Evolutionary conservation across 2,888 invertebrate species (phyloP).

Genomic region (Leptinotarsa juncta): DNA sequence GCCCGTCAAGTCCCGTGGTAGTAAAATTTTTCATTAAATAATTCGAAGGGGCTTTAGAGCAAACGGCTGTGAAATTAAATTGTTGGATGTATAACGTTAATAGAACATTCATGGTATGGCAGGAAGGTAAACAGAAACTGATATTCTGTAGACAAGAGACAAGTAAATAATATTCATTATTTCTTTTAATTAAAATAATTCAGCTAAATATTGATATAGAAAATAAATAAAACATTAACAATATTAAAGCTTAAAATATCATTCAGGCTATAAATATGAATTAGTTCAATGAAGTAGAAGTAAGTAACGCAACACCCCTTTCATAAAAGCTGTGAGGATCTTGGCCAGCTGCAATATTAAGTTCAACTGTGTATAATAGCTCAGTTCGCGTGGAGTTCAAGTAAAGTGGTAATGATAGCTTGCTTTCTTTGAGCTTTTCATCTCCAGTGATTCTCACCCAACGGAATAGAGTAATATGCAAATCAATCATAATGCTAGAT

Average conservation of each 20-base stretch:
- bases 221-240: constrained; percentile 28
- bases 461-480: constrained; percentile 88
- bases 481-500: constrained; percentile 94
- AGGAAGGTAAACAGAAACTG: too few species aligned
- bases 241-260: constrained; percentile 38
- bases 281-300: constrained; percentile 90
- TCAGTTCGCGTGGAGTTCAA: constrained; percentile 96
- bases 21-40: too few species aligned
- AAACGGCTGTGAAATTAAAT: too few species aligned
- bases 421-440: constrained; percentile 69
- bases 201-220: constrained; percentile 20
- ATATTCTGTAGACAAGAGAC: too few species aligned
- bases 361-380: constrained; percentile 93
- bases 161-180: too few species aligned
- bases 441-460: constrained; percentile 75
- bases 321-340: constrained; percentile 98
- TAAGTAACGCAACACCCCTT: constrained; percentile 95
- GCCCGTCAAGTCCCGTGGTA: too few species aligned
- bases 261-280: constrained; percentile 21
- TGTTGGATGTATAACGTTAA: too few species aligned
- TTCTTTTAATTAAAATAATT: constrained; percentile 14
- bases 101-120: too few species aligned
- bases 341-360: constrained; percentile 90
- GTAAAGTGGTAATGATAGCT: constrained; percentile 94
- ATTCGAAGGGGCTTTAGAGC: too few species aligned